Conservation (phyloP, 1,140 invertebrate genomes). For the Hetaerina americana region DNA sequence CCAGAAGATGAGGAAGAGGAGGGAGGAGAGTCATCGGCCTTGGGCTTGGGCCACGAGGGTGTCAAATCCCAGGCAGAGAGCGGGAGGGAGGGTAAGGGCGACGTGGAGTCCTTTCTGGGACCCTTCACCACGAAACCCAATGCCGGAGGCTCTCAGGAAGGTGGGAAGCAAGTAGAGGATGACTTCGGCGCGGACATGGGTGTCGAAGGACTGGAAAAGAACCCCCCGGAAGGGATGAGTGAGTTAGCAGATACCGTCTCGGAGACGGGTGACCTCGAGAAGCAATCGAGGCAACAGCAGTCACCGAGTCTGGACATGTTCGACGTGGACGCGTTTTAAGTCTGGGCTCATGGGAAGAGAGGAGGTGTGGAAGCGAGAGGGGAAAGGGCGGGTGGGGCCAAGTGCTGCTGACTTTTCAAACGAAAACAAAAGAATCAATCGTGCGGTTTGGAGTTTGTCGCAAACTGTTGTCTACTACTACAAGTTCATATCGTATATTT, state of each 20-base stretch:
- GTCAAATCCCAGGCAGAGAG: no score
- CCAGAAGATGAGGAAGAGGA: neutral
- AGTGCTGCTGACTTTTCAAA: neutral
- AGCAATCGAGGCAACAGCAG: neutral
- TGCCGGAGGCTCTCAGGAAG: neutral
- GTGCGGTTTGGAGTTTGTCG: neutral
- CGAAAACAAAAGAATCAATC: neutral
- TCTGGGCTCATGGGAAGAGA: neutral
- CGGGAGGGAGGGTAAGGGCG: neutral
- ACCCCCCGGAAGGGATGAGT: neutral
- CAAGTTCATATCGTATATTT: neutral
- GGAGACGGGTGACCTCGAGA: neutral
- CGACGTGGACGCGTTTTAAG: neutral
- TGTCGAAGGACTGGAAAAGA: neutral
- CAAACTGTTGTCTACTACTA: neutral
- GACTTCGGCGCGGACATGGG: neutral
- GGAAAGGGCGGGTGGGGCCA: neutral
- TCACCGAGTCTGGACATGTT: neutral
- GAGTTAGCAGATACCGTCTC: neutral
- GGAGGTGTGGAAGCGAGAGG: neutral
- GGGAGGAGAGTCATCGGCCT: neutral
- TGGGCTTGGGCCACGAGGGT: neutral
- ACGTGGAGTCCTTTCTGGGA: no score
- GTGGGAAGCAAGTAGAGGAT: neutral
- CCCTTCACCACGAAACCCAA: neutral